Evolutionary conservation across 1,140 invertebrate species (phyloP), one percentile per base, ranked within the genome.

Genomic region (Aphaenogaster rudis): DNA sequence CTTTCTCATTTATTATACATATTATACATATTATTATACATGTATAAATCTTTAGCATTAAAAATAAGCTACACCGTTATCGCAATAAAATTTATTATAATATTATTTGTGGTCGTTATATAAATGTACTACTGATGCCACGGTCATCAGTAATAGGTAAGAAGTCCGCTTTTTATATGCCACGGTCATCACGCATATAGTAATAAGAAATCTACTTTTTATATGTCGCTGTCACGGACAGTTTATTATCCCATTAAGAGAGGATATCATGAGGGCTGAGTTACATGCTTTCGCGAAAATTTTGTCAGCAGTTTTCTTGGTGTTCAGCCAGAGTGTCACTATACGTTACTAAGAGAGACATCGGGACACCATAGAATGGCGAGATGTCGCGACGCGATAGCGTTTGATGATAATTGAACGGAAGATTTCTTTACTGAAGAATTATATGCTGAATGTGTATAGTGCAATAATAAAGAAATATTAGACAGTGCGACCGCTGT

Each of bases 221-320:
- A 21, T 21, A 67, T 42, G 15, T 36, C 57, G 42, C n/a, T 86
- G 80, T 59, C 64, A 86, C 48, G 48, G 36, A 36, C 64, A 85
- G 81, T 85, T 91, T 74, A 76, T 74, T 76, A 88, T 81, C 69
- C 88, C 71, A 87, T 90, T 88, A 90, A 63, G 45, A 63, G 69
- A 69, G 11, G 42, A 77, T 90, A 59, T 88, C 74, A 90, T 80
- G 66, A 84, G 84, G 77, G 74, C 72, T 69, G 57, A 52, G 82
- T 66, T 84, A 80, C 74, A 86, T 88, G 77, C 86, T 57, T 85
- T 59, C 21, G 33, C 33, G 71, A 91, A 91, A 86, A 66, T 81
- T 64, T 81, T 90, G 91, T 91, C 91, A 91, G 90, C 90, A 86
- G 82, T 90, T 91, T 90, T 81, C 82, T 74, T 91, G 88, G 86